Conservation (phyloP, 2,113 vertebrate genomes). For the Proteles cristata region DNA sequence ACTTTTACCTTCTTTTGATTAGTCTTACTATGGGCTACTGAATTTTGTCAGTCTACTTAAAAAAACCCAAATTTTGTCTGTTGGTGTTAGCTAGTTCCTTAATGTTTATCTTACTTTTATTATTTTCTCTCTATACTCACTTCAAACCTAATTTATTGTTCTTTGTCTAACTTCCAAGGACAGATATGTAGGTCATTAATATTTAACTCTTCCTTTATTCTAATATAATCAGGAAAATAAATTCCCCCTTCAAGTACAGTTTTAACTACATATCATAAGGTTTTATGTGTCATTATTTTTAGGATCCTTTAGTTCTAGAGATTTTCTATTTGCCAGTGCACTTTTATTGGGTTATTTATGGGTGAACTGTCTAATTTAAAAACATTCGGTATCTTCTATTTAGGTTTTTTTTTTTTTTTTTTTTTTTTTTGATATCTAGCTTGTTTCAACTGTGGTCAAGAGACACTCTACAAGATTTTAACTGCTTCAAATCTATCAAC, state of each 20-base stretch:
- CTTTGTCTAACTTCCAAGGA: not conserved
- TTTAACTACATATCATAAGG: not conserved
- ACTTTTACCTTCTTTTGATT: not conserved
- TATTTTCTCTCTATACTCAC: not conserved
- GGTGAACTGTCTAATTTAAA: not conserved
- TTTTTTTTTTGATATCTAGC: not conserved
- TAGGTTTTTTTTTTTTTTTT: not conserved
- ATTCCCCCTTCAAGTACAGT: not conserved
- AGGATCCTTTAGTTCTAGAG: not conserved
- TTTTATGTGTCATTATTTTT: not conserved
- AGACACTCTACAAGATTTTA: not conserved
- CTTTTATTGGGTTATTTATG: not conserved
- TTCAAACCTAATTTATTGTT: not conserved
- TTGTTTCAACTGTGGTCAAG: not conserved
- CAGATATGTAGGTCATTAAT: not conserved
- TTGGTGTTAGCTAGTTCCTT: not conserved
- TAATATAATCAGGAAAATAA: conserved; percentile 6
- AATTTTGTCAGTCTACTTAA: conserved; percentile 10
- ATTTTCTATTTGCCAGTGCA: not conserved
- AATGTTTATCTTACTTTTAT: not conserved
- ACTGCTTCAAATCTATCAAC: not conserved
- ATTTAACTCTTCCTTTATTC: not conserved
- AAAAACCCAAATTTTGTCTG: not conserved
- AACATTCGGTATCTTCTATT: not conserved
- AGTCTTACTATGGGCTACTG: not conserved